These are phyloP conservation scores for Calyptommatus sinebrachiatus DNA, from an alignment of 2,113 vertebrate species.

Conservation along the genomic window DNA sequence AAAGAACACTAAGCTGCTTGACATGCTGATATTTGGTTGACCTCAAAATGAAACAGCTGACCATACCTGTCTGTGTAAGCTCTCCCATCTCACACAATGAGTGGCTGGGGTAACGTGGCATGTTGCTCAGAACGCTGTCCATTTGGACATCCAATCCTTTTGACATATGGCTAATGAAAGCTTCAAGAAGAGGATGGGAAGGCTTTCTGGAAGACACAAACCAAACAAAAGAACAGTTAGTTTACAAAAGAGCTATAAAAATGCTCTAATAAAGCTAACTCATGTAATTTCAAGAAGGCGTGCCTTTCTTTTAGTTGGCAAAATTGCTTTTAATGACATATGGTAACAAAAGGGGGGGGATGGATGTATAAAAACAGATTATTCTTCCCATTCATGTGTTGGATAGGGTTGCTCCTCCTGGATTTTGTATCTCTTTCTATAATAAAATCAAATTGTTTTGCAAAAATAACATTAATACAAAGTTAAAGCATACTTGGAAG, in stretches of 20 bases:
- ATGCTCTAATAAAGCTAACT: too few relatives aligned
- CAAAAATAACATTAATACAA: too few relatives aligned
- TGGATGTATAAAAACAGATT: too few relatives aligned
- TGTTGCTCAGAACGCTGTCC: constrained; percentile 82
- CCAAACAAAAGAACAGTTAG: constrained; percentile 39
- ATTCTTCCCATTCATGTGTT: too few relatives aligned
- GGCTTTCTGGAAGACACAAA: constrained; percentile 77
- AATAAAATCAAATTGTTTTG: too few relatives aligned
- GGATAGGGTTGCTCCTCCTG: too few relatives aligned
- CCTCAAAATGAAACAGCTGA: rapidly evolving
- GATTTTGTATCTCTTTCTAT: too few relatives aligned
- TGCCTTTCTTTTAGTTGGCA: constrained; percentile 35
- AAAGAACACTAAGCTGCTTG: background rate
- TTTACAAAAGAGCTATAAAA: too few relatives aligned
- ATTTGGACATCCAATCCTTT: constrained; percentile 80
- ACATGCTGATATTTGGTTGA: background rate
- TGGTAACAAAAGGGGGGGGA: background rate
- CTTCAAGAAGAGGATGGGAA: constrained; percentile 84
- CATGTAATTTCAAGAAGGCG: constrained; percentile 30
- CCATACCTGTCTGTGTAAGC: constrained; percentile 91
- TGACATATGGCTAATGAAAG: constrained; percentile 88
- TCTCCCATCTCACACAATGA: constrained; percentile 91
- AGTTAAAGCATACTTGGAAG: too few relatives aligned
- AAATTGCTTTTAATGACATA: constrained; percentile 33
- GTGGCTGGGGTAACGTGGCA: constrained; percentile 90